phyloP scores from a whole-genome alignment of 2,888 invertebrate species.

The Asteroscopus sphinx region DNA sequence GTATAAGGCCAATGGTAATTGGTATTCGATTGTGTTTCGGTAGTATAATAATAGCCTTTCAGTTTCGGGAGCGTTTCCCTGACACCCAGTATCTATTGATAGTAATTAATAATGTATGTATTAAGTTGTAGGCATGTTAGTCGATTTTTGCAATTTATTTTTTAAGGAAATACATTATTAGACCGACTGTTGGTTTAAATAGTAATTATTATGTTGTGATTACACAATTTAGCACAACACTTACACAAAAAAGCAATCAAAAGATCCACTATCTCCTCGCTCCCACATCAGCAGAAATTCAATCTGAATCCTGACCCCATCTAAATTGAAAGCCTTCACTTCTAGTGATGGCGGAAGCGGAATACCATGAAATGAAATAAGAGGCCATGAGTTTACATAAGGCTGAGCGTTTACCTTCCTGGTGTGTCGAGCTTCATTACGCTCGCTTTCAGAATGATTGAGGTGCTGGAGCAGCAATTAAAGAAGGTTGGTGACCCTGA shows the following conservation, averaged over 20 bases:
- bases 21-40: too few species aligned
- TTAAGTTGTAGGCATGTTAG: too few species aligned
- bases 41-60: too few species aligned
- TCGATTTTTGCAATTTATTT: too few species aligned
- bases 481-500: conserved; percentile 29
- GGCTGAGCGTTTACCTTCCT: conserved; percentile 54
- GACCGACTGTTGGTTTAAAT: neutral
- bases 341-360: conserved; percentile 32
- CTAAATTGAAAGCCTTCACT: neutral
- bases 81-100: too few species aligned
- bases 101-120: too few species aligned
- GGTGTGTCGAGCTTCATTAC: conserved; percentile 59
- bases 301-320: conserved; percentile 1
- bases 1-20: too few species aligned
- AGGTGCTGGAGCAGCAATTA: conserved; percentile 49
- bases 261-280: neutral
- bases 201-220: neutral
- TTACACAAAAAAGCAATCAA: neutral
- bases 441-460: conserved; percentile 68
- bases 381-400: conserved; percentile 47
- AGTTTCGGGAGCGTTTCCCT: too few species aligned
- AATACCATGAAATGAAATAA: conserved; percentile 27
- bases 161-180: neutral
- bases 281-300: neutral
- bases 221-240: neutral